A percentile compares a stretch with the other conserved stretches of the same genome.
Evolutionary conservation across 2,113 vertebrate genomes (phyloP).

Genomic region (Oryzias celebensis): DNA sequence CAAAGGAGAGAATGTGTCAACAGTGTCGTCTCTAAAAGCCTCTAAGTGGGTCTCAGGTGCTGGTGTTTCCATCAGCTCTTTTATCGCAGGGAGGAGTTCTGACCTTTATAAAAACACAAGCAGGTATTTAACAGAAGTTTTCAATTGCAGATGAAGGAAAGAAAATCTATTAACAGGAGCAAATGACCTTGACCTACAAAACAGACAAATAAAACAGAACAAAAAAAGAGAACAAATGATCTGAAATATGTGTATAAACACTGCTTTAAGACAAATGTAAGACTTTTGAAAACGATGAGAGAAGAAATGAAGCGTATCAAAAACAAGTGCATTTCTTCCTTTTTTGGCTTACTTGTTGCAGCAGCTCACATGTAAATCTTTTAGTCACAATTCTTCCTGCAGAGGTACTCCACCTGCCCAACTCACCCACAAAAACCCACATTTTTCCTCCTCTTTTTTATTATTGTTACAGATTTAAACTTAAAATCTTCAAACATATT

Average conservation of each 20-base stretch:
- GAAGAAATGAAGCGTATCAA: conserved; percentile 10
- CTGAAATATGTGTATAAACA: no score
- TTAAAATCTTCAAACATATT: conserved; percentile 71
- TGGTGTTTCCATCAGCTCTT: conserved; percentile 31
- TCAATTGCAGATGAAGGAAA: conserved; percentile 1
- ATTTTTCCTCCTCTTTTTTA: conserved; percentile 10
- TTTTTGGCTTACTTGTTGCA: conserved; percentile 4
- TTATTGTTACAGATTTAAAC: conserved; percentile 37
- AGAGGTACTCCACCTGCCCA: conserved; percentile 1
- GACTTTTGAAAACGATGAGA: not conserved
- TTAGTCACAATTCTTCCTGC: conserved; percentile 21
- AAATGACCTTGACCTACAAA: no score
- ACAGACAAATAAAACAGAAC: not conserved
- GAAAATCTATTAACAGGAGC: not conserved
- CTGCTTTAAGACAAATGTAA: not conserved
- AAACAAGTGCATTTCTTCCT: conserved; percentile 20
- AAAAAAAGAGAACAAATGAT: not conserved
- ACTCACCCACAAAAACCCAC: not conserved
- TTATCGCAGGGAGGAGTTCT: conserved; percentile 10
- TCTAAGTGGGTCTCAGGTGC: conserved; percentile 38
- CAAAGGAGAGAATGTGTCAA: conserved; percentile 25
- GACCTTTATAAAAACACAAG: conserved; percentile 12
- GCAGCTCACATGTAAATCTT: conserved; percentile 12
- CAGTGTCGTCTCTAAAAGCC: conserved; percentile 41
- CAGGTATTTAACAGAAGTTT: not conserved